phyloP scores from a whole-genome alignment of 1,140 invertebrate species.

The Bilobella aurantiaca region DNA sequence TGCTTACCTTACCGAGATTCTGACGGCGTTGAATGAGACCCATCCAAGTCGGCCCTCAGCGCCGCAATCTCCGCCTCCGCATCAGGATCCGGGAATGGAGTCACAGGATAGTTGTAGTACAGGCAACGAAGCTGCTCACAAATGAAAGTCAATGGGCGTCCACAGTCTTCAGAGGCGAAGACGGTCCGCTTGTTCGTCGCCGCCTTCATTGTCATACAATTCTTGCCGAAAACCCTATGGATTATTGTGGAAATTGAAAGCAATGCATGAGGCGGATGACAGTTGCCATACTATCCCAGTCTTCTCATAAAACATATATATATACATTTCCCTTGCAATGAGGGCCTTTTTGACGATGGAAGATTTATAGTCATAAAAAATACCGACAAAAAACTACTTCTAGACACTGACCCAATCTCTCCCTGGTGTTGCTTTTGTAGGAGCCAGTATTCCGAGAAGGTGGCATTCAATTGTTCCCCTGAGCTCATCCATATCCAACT shows the following conservation, averaged over 20 bases:
- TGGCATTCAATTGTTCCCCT: constrained; percentile 71
- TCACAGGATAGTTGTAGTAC: constrained; percentile 33
- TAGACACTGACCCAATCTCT: too few species aligned
- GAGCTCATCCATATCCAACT: constrained; percentile 84
- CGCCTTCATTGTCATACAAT: constrained; percentile 29
- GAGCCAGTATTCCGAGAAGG: constrained; percentile 39
- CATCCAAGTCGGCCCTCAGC: too few species aligned
- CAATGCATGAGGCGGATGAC: too few species aligned
- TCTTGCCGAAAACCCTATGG: too few species aligned
- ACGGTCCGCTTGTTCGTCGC: constrained; percentile 15
- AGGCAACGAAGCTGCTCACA: constrained; percentile 33
- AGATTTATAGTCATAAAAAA: too few species aligned
- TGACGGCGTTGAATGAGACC: too few species aligned
- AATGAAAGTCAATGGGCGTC: constrained; percentile 26
- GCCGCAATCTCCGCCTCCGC: too few species aligned
- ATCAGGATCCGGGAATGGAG: constrained; percentile 29
- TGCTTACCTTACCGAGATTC: too few species aligned
- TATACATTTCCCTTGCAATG: not conserved
- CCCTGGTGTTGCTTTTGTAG: constrained; percentile 21
- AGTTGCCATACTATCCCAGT: not conserved
- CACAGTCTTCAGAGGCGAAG: constrained; percentile 29
- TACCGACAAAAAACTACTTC: too few species aligned
- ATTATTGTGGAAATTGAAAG: too few species aligned
- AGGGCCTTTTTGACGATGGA: not conserved
- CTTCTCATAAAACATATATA: not conserved